A percentile compares a stretch with the other conserved stretches of the same genome.
phyloP scores from a whole-genome alignment of 2,888 invertebrate species.

The Euzetes globulus region DNA sequence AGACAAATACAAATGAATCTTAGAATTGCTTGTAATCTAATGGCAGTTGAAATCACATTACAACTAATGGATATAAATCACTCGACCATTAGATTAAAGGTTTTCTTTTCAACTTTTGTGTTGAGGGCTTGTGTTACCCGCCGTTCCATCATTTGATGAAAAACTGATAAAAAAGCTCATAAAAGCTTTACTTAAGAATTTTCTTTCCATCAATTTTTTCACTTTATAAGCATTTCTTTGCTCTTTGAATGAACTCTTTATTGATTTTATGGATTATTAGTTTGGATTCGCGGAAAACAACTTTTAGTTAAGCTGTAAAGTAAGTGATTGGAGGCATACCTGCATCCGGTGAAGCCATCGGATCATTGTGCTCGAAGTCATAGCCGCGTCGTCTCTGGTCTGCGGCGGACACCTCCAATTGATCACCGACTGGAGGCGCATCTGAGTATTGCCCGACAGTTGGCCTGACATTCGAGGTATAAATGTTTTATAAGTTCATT shows the following conservation, averaged over 20 bases:
- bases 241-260: slow-evolving; percentile 14
- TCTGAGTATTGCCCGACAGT: slow-evolving; percentile 80
- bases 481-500: neutral
- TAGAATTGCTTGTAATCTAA: neutral
- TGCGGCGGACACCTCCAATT: slow-evolving; percentile 62
- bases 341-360: slow-evolving; percentile 86
- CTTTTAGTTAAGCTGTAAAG: neutral
- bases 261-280: slow-evolving; percentile 8
- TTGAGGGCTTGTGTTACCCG: neutral
- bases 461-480: slow-evolving; percentile 48
- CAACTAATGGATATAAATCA: slow-evolving; percentile 21
- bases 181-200: neutral
- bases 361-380: slow-evolving; percentile 48
- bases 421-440: slow-evolving; percentile 76
- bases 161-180: neutral
- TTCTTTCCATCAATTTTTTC: neutral
- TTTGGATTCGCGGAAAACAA: neutral
- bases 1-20: neutral
- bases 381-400: slow-evolving; percentile 45
- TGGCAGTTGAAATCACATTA: neutral
- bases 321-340: slow-evolving; percentile 51
- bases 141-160: neutral
- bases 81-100: slow-evolving; percentile 21
- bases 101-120: slow-evolving; percentile 9
- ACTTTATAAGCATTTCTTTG: neutral